These are phyloP conservation scores for Macrobrachium rosenbergii DNA, from an alignment of 1,140 invertebrate species.

Conservation along the genomic window DNA sequence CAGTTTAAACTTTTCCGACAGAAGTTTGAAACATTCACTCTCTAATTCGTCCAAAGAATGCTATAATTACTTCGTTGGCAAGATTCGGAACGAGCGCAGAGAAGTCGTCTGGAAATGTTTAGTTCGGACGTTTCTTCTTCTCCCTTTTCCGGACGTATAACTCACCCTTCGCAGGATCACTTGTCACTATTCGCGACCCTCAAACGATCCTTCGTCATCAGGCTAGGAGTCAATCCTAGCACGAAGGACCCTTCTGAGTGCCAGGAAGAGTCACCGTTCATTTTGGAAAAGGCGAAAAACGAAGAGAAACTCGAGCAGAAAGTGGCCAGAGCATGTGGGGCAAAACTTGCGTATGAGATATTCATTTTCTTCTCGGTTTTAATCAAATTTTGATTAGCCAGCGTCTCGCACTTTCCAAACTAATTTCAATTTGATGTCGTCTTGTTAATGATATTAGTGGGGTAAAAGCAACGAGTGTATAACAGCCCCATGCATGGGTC, in stretches of 20 bases:
- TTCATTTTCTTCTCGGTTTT: conserved; percentile 63
- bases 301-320: conserved; percentile 36
- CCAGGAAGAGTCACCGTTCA: background rate
- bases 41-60: conserved; percentile 60
- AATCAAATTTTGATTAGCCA: conserved; percentile 62
- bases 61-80: conserved; percentile 57
- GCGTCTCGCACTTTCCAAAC: conserved; percentile 61
- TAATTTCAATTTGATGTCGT: conserved; percentile 63
- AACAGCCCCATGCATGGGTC: conserved; percentile 9
- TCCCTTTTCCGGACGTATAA: background rate
- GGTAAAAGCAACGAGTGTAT: conserved; percentile 44
- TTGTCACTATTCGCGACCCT: no score
- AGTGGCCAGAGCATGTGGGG: conserved; percentile 32
- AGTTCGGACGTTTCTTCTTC: conserved; percentile 8
- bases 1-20: conserved; percentile 61
- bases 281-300: conserved; percentile 30
- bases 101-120: background rate
- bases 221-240: no score
- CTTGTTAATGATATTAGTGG: conserved; percentile 58
- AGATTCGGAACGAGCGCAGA: conserved; percentile 17
- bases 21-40: conserved; percentile 57
- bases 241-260: no score
- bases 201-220: no score
- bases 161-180: no score
- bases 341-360: conserved; percentile 58